A percentile compares a stretch with the other conserved stretches of the same genome.
phyloP scores from a whole-genome alignment of 92 coral and sea anemone genomes.

The Micromussa lordhowensis region DNA sequence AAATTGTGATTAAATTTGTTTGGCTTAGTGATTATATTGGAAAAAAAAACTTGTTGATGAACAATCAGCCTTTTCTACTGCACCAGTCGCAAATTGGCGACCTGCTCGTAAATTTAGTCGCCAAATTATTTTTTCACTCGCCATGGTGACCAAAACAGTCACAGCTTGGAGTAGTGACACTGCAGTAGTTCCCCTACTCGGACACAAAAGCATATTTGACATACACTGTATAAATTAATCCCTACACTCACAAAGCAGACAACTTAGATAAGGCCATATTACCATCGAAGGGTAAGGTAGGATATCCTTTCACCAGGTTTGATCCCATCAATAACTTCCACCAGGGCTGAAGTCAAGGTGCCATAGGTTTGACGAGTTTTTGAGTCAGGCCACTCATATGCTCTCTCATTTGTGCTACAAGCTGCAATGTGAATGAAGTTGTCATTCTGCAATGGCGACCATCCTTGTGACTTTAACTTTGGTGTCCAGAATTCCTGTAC shows the following conservation, averaged over 20 bases:
- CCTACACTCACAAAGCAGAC: not conserved
- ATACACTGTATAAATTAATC: too few species aligned
- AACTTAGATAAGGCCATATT: not conserved
- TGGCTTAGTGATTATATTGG: too few species aligned
- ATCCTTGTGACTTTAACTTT: conserved; percentile 5
- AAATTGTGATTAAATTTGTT: too few species aligned
- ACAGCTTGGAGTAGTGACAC: too few species aligned
- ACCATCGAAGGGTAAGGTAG: conserved; percentile 11
- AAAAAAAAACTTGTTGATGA: too few species aligned
- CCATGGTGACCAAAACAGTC: too few species aligned
- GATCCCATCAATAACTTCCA: not conserved
- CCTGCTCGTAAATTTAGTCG: too few species aligned
- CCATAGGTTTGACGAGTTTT: not conserved
- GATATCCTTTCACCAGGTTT: not conserved
- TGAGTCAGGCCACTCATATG: not conserved
- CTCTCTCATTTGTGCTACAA: conserved; percentile 1
- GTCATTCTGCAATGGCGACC: conserved; percentile 12
- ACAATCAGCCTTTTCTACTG: too few species aligned
- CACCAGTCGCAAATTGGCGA: too few species aligned
- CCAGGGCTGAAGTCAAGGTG: conserved; percentile 9
- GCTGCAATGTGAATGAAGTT: conserved; percentile 15
- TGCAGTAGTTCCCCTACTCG: too few species aligned
- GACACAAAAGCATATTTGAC: too few species aligned
- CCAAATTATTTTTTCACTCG: too few species aligned
- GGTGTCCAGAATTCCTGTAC: conserved; percentile 15